phyloP scores from a whole-genome alignment of 2,113 vertebrate species.

The Sminthopsis crassicaudata region DNA sequence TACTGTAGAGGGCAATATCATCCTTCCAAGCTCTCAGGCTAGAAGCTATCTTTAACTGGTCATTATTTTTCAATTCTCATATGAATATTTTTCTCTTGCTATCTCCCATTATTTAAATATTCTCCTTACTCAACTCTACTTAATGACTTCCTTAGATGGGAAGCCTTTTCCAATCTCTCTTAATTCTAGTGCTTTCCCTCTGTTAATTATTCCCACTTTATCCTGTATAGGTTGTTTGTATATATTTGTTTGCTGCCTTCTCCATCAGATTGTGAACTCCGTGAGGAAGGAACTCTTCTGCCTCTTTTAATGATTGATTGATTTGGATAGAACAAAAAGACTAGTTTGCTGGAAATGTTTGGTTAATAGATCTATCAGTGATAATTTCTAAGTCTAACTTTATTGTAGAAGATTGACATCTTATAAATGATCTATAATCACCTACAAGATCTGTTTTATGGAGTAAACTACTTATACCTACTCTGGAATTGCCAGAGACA shows the following conservation, averaged over 20 bases:
- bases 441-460: background rate
- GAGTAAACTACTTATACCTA: background rate
- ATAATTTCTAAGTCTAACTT: background rate
- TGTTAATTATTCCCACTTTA: background rate
- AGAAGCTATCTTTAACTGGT: background rate
- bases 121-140: background rate
- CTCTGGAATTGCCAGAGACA: background rate
- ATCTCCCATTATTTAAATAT: background rate
- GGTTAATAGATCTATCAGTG: background rate
- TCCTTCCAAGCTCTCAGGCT: background rate
- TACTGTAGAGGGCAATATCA: background rate
- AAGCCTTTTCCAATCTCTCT: background rate
- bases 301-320: background rate
- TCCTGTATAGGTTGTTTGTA: background rate
- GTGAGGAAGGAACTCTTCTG: background rate
- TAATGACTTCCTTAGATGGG: background rate
- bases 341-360: background rate
- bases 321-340: background rate
- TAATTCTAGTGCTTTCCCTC: background rate
- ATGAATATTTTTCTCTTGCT: background rate
- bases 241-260: background rate
- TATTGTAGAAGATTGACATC: background rate
- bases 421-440: background rate
- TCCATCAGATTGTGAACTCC: background rate
- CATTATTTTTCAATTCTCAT: background rate